phyloP scores from a whole-genome alignment of 1,140 invertebrate genomes.

The Apocrypta bakeri region DNA sequence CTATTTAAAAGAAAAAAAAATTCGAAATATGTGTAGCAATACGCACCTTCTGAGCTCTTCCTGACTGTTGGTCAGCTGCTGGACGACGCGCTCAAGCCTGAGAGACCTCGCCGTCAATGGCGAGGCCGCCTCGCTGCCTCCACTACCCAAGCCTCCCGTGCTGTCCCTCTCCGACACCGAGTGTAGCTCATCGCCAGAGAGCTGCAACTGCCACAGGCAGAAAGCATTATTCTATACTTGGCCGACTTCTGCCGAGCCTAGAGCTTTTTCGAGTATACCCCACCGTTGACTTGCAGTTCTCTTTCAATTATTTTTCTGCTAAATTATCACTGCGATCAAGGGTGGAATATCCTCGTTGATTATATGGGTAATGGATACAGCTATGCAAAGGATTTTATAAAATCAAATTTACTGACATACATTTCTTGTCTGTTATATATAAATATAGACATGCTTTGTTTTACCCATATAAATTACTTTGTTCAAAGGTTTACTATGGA shows the following conservation, averaged over 20 bases:
- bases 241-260: neutral
- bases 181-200: conserved; percentile 83
- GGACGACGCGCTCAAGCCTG: conserved; percentile 88
- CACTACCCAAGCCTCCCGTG: conserved; percentile 77
- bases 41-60: conserved; percentile 86
- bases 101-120: conserved; percentile 91
- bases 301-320: too few relatives aligned
- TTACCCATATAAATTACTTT: neutral
- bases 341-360: neutral
- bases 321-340: too few relatives aligned
- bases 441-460: neutral
- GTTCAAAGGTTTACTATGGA: neutral
- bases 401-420: too few relatives aligned
- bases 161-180: conserved; percentile 80
- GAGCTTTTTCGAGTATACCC: neutral
- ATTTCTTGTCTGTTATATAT: too few relatives aligned
- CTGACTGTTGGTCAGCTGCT: conserved; percentile 90
- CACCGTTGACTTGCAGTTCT: neutral
- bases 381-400: too few relatives aligned
- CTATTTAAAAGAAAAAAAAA: too few relatives aligned
- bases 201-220: conserved; percentile 76
- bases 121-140: conserved; percentile 83
- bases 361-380: neutral
- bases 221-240: conserved; percentile 38
- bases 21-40: neutral